Conservation (phyloP, 2,113 vertebrate genomes). For the Circaetus cinerascens region DNA sequence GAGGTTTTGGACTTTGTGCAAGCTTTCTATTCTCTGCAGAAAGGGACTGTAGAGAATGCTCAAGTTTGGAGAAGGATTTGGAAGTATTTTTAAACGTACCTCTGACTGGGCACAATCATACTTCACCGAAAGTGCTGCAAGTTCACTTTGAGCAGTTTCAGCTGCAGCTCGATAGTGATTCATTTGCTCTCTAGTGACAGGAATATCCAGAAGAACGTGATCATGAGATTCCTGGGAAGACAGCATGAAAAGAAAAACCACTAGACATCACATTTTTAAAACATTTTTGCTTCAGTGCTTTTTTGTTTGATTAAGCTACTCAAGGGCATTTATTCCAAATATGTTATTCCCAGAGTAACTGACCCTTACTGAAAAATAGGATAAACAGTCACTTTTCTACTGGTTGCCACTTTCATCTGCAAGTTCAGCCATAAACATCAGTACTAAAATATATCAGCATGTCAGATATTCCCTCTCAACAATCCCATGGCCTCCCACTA, state of each 20-base stretch:
- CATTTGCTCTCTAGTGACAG: slow-evolving; percentile 71
- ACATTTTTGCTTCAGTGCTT: background rate
- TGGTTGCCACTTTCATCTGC: background rate
- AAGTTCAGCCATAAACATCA: background rate
- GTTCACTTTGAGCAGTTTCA: slow-evolving; percentile 76
- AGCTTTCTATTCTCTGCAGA: background rate
- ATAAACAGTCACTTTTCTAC: background rate
- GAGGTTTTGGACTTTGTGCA: background rate
- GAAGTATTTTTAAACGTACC: slow-evolving; percentile 59
- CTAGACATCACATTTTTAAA: background rate
- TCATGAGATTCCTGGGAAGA: slow-evolving; percentile 52
- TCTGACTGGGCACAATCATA: slow-evolving; percentile 73
- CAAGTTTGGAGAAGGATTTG: background rate
- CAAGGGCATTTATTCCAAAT: background rate
- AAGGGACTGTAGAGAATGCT: background rate
- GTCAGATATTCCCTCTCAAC: background rate
- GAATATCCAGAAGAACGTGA: slow-evolving; percentile 39
- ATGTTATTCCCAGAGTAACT: background rate
- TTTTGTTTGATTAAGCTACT: background rate
- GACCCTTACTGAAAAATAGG: background rate
- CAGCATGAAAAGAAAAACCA: background rate
- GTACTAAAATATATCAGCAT: background rate
- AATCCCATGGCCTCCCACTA: background rate
- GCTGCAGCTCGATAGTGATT: slow-evolving; percentile 73
- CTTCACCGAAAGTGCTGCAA: slow-evolving; percentile 78